Evolutionary conservation across 2,888 invertebrate species (phyloP), one percentile per base, ranked within the genome.

Genomic region (Rhorus exstirpatorius): DNA sequence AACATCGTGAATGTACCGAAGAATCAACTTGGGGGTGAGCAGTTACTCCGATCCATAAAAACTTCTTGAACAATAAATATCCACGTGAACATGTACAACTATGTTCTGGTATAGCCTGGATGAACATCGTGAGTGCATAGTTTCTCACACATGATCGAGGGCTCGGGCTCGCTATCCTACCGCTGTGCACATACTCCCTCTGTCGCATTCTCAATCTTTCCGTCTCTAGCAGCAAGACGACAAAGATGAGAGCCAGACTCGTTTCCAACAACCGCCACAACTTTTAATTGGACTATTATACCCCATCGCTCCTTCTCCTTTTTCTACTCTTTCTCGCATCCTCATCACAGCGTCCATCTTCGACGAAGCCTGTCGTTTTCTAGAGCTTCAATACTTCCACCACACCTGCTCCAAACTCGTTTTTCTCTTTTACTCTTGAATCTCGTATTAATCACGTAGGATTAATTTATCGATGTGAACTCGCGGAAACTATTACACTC

Each of bases 281-380:
- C 79, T 82, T 82, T 82, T 82, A 82, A 82, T 82, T 82, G 82
- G 82, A 82, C 65, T 70, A 79, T 79, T 82, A 71, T 71, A 71
- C 61, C 61, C 58, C 41, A 65, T 58, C 51, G 44, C 38, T 63
- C 41, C 6, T 53, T 26, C 38, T 53, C 44, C 19, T 63, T 68
- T 41, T 51, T 21, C 17, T 60, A 49, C 53, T 74, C 35, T 67
- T 67, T 19, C 41, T 74, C 55, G 53, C 24, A 58, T 49, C 44
- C 46, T 12, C 68, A 44, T 61, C 67, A 38, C 10, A 17, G 67
- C 81, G 35, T 77, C 67, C 77, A 71, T 77, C 67, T 74, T 74
- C 72, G 46, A 68, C 72, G 61, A 24, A 53, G 31, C 53, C 67
- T 68, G 61, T 67, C 53, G 46, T 51, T 74, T 68, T 26, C 58